Base-by-base conservation (phyloP, 2,797 vertebrate species). In the Glyptemys insculpta region DNA sequence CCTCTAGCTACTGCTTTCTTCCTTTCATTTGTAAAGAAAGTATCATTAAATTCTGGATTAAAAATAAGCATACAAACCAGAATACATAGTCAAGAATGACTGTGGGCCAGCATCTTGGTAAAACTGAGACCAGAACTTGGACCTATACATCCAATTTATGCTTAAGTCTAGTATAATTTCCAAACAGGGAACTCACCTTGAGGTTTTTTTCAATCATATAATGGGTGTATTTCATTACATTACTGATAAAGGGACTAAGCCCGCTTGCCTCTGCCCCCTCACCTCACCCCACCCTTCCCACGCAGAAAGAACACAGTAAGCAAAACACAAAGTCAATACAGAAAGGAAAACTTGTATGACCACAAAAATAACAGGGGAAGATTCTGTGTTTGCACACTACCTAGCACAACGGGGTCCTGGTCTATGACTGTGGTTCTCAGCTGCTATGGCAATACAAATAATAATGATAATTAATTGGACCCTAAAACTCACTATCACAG, bases 141-240 rank as follows among this genome's bases (percentile, higher is more conserved):
- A 50, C 6, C 6, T 37, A 44, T 59, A 5, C 2, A 37, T 12
- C 1, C 18, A n/a, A 8, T 49, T 88, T 76, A 25, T 34, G 7
- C 34, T 82, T 52, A 57, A 59, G 12, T 10, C 27, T 3, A 25
- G 15, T 14, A 52, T 87, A 88, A 14, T 44, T n/a, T 80, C 74
- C 15, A 65, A 12, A 50, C 37, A 23, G 37, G 11, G 37, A 21
- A 2, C 0, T 0, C 0, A n/a, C 34, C 47, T 79, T 81, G 59
- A 62, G 79, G 1, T 41, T 68, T 86, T 81, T 81, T 76, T 49
- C 25, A 31, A n/a, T 57, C 31, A 12, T 1, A 2, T 65, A 56
- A 5, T 27, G 87, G 89, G 68, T 56, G 68, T 1, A 78, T 80
- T 82, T 79, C 2, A 81, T n/a, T 54, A 79, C 1, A 3, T 62